Evolutionary conservation across 2,888 invertebrate genomes (phyloP).

Genomic region (Minunthozetes semirufus): DNA sequence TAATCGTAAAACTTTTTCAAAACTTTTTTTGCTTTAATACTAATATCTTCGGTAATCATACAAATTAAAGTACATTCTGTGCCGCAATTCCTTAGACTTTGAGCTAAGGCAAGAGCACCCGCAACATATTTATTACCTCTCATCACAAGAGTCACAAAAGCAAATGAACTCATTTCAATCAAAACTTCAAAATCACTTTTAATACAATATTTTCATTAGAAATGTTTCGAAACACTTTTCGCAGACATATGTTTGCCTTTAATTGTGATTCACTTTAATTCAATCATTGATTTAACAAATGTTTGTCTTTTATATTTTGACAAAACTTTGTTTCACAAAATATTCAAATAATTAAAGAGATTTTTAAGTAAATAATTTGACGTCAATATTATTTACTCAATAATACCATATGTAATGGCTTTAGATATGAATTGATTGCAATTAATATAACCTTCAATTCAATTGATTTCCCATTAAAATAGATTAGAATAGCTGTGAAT

Average conservation of each 20-base stretch:
- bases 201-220: background rate
- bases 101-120: slow-evolving; percentile 17
- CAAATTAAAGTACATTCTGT: background rate
- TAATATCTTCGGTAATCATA: slow-evolving; percentile 16
- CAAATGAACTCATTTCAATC: background rate
- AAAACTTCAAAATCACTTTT: background rate
- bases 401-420: too few species aligned
- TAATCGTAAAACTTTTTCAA: slow-evolving; percentile 20
- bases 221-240: background rate
- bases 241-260: background rate
- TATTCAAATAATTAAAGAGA: too few species aligned
- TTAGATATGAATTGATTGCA: too few species aligned
- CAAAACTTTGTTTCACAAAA: too few species aligned
- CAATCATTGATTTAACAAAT: too few species aligned
- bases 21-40: background rate
- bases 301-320: too few species aligned
- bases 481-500: too few species aligned
- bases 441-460: too few species aligned
- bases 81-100: background rate
- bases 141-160: slow-evolving; percentile 19
- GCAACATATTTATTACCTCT: slow-evolving; percentile 19
- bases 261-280: background rate
- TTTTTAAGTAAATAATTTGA: too few species aligned
- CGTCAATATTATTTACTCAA: too few species aligned
- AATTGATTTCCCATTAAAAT: too few species aligned